Evolutionary conservation across 2,888 invertebrate genomes (phyloP).

Genomic region (Electrophaes corylata): DNA sequence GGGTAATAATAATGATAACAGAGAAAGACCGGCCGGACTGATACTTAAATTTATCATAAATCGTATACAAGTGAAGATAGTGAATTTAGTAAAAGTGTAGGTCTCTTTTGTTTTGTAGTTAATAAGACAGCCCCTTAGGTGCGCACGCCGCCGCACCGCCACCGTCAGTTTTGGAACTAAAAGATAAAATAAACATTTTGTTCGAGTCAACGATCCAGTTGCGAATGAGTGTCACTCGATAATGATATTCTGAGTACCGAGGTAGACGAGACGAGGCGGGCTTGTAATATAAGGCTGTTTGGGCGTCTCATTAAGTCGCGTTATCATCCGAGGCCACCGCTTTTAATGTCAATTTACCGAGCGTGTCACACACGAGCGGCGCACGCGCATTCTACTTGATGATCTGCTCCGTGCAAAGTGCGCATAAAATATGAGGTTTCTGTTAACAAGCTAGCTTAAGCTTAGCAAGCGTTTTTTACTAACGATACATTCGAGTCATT

Average conservation of each 20-base stretch:
- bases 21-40: no score
- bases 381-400: slow-evolving; percentile 30
- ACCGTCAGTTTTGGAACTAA: neutral
- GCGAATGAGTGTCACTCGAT: slow-evolving; percentile 33
- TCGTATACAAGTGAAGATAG: no score
- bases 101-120: no score
- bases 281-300: slow-evolving; percentile 24
- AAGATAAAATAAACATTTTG: neutral
- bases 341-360: slow-evolving; percentile 57
- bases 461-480: no score
- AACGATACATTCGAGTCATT: no score
- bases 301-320: slow-evolving; percentile 58
- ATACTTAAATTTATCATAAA: no score
- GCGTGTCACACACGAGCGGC: slow-evolving; percentile 40
- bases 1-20: no score
- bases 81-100: no score
- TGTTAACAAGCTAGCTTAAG: no score
- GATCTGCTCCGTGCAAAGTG: neutral
- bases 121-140: no score
- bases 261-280: slow-evolving; percentile 6
- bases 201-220: slow-evolving; percentile 1
- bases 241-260: slow-evolving; percentile 38
- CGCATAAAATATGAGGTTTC: neutral
- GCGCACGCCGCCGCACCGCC: no score
- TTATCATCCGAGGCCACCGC: slow-evolving; percentile 57